These are phyloP conservation scores for Leptogaster cylindrica DNA, from an alignment of 2,888 invertebrate genomes.

Conservation along the genomic window DNA sequence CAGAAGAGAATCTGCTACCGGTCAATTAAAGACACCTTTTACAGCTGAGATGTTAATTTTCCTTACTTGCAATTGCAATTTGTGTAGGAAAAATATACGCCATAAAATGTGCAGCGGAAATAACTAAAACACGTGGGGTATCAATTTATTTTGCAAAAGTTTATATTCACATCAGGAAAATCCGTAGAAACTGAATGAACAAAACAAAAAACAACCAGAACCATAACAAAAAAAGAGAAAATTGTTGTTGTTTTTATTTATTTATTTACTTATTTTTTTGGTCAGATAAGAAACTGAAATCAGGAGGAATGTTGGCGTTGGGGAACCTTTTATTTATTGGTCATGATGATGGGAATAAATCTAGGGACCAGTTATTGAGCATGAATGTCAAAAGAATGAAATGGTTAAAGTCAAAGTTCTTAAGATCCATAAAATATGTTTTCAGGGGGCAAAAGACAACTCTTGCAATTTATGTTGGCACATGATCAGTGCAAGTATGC, in stretches of 20 bases:
- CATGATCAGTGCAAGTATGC: background rate
- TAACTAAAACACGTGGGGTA: background rate
- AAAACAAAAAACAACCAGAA: background rate
- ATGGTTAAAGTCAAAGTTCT: constrained; percentile 1
- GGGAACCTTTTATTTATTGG: background rate
- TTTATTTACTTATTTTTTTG: no score
- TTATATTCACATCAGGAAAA: background rate
- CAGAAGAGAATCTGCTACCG: constrained; percentile 1
- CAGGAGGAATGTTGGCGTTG: background rate
- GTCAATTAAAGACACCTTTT: constrained; percentile 1
- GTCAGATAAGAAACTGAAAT: background rate
- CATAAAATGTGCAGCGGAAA: background rate
- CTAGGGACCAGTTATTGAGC: background rate
- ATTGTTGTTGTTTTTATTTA: no score
- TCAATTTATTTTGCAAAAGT: background rate
- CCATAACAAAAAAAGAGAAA: background rate
- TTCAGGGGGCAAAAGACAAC: constrained; percentile 1
- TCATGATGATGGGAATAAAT: constrained; percentile 1
- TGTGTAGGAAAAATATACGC: background rate
- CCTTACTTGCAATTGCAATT: background rate
- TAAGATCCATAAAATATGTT: constrained; percentile 4
- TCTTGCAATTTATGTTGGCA: constrained; percentile 2
- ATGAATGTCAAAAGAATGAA: background rate
- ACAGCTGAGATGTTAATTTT: constrained; percentile 1
- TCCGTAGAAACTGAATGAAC: background rate